Evolutionary conservation across 1,140 invertebrate species (phyloP), one percentile per base, ranked within the genome.

Genomic region (Vollenhovia emeryi): DNA sequence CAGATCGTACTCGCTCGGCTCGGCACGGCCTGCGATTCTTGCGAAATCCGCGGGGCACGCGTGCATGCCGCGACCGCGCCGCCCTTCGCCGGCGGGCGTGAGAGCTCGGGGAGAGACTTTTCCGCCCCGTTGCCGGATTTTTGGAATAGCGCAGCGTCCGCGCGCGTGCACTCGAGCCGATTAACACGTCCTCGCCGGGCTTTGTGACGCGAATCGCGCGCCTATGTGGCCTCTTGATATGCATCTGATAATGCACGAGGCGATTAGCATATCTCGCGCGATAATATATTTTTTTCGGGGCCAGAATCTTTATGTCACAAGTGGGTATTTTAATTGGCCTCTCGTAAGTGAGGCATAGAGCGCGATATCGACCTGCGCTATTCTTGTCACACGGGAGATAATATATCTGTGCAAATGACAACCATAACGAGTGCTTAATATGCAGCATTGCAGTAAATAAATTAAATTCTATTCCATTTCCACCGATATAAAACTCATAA

Each of bases 21-120:
- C 59, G 43, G 33, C 48, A 43, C 48, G 24, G 64, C 50, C 78
- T 71, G 79, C 86, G 79, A 79, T 88, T 71, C 82, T 89, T 89
- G 66, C 84, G 87, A 89, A 89, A 89, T 88, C 69, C 87, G 40
- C 40, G 66, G 66, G 60, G 62, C 87, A 89, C 87, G 74, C 57
- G 83, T 69, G 60, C 71, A 30, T 4, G 86, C 24, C 55, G 40
- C 50, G 74, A 45, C 52, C 21, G 68, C 13, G 30, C 33, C 33
- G 69, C 15, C 50, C 52, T 78, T 66, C 55, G 21, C 6, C 27
- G 8, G 27, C 68, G n/a, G n/a, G n/a, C n/a, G n/a, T n/a, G n/a
- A n/a, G n/a, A n/a, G n/a, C n/a, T n/a, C n/a, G n/a, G n/a, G n/a
- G n/a, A n/a, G n/a, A n/a, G n/a, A n/a, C n/a, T n/a, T n/a, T n/a